These are phyloP conservation scores for Syngnathus acus DNA, from an alignment of 2,797 vertebrate genomes.

Conservation along the genomic window DNA sequence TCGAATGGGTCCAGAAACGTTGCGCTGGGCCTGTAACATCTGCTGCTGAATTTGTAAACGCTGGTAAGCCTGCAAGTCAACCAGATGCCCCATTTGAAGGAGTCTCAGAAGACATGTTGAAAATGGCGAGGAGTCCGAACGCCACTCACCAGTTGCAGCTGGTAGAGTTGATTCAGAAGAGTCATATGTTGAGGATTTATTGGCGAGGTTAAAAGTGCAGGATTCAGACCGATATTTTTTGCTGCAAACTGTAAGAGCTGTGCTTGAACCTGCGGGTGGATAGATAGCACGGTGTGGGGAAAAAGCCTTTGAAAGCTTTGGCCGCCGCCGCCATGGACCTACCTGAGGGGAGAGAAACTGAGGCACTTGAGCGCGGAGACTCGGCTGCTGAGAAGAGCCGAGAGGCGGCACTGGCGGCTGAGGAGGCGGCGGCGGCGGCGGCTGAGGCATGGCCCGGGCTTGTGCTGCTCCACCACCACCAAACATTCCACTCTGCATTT, in stretches of 20 bases:
- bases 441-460: constrained; percentile 90
- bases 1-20: constrained; percentile 96
- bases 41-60: constrained; percentile 99
- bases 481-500: constrained; percentile 99
- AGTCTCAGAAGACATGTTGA: not conserved
- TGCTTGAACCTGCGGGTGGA: constrained; percentile 89
- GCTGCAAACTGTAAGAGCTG: constrained; percentile 99
- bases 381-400: constrained; percentile 99
- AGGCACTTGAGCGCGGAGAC: constrained; percentile 99
- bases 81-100: not conserved
- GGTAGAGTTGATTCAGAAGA: constrained; percentile 99
- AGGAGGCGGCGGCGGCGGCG: constrained; percentile 67
- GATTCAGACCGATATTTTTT: constrained; percentile 99
- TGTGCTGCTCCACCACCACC: constrained; percentile 95
- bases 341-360: constrained; percentile 92
- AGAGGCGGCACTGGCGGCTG: constrained; percentile 93
- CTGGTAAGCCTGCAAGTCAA: constrained; percentile 83
- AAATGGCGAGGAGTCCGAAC: not conserved
- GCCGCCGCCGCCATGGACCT: not conserved
- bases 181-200: constrained; percentile 99
- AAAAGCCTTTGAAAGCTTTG: too few species aligned
- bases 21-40: constrained; percentile 99
- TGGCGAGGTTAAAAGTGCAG: constrained; percentile 99
- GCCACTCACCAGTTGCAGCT: constrained; percentile 96
- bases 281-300: too few species aligned